phyloP scores from a whole-genome alignment of 2,113 vertebrate genomes.

The Cyprinodon tularosa region DNA sequence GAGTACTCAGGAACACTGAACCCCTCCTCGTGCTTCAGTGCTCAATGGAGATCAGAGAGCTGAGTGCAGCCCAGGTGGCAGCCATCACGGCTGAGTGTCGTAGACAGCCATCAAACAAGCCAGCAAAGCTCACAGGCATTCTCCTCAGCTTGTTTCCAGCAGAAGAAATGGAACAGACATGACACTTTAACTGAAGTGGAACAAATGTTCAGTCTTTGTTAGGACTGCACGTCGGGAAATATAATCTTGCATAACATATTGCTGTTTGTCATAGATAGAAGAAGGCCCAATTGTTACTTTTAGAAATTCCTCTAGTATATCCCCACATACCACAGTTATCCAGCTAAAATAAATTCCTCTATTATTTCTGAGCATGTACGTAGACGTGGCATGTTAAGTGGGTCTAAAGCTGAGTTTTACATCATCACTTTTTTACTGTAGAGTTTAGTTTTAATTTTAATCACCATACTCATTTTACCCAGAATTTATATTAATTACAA shows the following conservation, averaged over 20 bases:
- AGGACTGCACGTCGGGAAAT: neutral
- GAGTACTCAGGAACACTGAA: constrained; percentile 26
- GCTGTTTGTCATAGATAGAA: neutral
- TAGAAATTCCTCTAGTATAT: neutral
- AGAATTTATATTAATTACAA: neutral
- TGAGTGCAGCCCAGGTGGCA: constrained; percentile 19
- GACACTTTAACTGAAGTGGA: neutral
- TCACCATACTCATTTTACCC: neutral
- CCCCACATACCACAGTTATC: neutral
- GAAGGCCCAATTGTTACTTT: neutral
- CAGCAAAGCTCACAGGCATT: constrained; percentile 2
- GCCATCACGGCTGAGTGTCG: neutral
- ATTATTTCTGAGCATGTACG: neutral
- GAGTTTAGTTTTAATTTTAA: neutral
- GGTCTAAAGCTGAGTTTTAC: neutral
- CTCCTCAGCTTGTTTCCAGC: neutral
- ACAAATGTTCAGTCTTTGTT: neutral
- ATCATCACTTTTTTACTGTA: neutral
- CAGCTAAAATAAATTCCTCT: neutral
- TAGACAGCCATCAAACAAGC: constrained; percentile 4
- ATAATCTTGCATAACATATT: neutral
- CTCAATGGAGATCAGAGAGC: constrained; percentile 26
- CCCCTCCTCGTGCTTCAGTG: neutral
- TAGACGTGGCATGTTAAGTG: too few species aligned
- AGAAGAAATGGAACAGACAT: neutral